Conservation (phyloP, 2,797 vertebrate genomes). For the Eulemur coronatus region DNA sequence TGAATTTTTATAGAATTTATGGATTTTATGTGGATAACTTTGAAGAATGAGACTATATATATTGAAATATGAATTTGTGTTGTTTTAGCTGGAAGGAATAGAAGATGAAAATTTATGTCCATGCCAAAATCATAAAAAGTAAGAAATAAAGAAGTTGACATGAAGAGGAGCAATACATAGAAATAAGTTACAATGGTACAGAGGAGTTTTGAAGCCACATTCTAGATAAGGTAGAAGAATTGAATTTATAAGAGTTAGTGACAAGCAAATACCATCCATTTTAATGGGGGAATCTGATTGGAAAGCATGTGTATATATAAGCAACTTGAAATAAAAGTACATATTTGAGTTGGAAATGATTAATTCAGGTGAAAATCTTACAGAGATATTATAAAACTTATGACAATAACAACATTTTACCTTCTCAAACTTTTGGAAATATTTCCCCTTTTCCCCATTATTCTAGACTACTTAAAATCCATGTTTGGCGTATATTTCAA, state of each 20-base stretch:
- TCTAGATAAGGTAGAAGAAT: not conserved
- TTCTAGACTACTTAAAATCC: not conserved
- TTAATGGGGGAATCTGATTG: not conserved
- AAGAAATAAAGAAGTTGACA: not conserved
- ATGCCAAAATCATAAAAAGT: not conserved
- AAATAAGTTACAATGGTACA: not conserved
- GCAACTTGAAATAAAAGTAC: not conserved
- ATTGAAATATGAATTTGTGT: constrained; percentile 1
- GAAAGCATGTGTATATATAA: not conserved
- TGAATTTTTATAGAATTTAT: not conserved
- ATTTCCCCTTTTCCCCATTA: fast-evolving
- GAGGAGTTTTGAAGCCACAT: not conserved
- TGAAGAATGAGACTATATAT: not conserved
- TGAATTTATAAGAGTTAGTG: not conserved
- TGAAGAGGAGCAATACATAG: not conserved
- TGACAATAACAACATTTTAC: not conserved
- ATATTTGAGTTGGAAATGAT: not conserved
- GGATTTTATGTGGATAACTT: not conserved
- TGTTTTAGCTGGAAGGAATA: not conserved
- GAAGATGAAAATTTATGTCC: constrained; percentile 16
- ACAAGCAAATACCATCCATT: not conserved
- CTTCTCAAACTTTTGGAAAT: not conserved
- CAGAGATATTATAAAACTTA: not conserved
- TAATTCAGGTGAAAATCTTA: not conserved
- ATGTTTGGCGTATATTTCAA: not conserved